Percentiles rank a stretch among this genome's conserved stretches.
Conservation (phyloP, 1,140 invertebrate genomes). For the Calephelis nemesis region DNA sequence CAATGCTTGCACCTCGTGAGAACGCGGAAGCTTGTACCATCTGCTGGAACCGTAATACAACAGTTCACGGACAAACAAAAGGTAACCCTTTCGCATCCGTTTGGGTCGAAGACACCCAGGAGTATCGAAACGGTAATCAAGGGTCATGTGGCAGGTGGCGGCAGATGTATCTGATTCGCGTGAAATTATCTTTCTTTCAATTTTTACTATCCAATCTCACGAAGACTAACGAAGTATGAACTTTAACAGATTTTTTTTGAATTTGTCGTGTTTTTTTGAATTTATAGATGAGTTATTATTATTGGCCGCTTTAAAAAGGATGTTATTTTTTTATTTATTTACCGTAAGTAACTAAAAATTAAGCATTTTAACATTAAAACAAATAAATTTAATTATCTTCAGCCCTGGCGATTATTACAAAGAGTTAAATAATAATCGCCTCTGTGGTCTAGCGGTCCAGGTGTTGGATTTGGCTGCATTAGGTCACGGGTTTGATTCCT, state of each 20-base stretch:
- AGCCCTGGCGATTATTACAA: background rate
- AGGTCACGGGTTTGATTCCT: too few species aligned
- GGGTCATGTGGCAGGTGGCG: conserved; percentile 10
- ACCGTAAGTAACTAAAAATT: background rate
- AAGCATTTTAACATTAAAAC: background rate
- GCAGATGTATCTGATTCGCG: conserved; percentile 14
- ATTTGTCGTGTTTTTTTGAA: conserved; percentile 4
- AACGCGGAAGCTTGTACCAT: conserved; percentile 3
- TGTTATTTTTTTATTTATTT: background rate
- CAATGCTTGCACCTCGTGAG: conserved; percentile 12
- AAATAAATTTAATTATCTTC: background rate
- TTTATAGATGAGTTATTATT: background rate
- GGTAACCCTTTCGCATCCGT: conserved; percentile 13
- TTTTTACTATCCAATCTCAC: conserved; percentile 4
- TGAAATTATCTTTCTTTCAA: conserved; percentile 7
- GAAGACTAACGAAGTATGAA: conserved; percentile 13
- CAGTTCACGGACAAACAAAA: conserved; percentile 11
- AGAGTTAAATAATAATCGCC: too few species aligned
- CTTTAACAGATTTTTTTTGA: conserved; percentile 4
- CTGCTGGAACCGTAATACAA: conserved; percentile 9
- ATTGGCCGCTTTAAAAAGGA: background rate
- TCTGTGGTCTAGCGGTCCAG: too few species aligned
- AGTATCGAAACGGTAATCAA: conserved; percentile 3
- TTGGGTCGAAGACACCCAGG: conserved; percentile 9
- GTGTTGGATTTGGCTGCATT: too few species aligned